A percentile compares a stretch with the other conserved stretches of the same genome.
Evolutionary conservation across 2,113 vertebrate species (phyloP).

Genomic region (Campylomormyrus numenius): DNA sequence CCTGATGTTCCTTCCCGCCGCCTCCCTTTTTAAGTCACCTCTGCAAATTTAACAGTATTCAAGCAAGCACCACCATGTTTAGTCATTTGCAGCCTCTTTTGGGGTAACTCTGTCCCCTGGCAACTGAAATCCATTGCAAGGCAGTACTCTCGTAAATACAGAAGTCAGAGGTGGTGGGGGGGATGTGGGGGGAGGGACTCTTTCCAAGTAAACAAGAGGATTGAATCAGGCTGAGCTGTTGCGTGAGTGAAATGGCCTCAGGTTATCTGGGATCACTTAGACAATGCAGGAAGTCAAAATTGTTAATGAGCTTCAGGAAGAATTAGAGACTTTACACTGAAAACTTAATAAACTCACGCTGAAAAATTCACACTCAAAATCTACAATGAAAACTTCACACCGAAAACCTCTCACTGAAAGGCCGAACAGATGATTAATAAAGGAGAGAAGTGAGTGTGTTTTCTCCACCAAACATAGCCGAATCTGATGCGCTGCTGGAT

Average conservation of each 20-base stretch:
- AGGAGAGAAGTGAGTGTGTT: neutral
- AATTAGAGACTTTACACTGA: neutral
- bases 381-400: neutral
- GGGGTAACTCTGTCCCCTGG: neutral
- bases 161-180: neutral
- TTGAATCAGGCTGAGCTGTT: neutral
- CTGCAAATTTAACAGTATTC: neutral
- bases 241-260: neutral
- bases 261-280: neutral
- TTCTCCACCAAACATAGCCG: neutral
- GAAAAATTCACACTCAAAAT: neutral
- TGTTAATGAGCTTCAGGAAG: conserved; percentile 3
- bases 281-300: neutral
- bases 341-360: neutral
- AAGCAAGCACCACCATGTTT: neutral
- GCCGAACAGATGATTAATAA: conserved; percentile 5
- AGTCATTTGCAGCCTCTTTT: neutral
- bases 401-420: neutral
- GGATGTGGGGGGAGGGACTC: neutral
- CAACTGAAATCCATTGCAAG: neutral
- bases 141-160: neutral
- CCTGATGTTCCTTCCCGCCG: neutral
- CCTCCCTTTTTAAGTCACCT: neutral
- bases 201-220: neutral
- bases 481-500: neutral